Base-by-base conservation (phyloP, 2,797 vertebrate genomes). In the Clarias fuscus region DNA sequence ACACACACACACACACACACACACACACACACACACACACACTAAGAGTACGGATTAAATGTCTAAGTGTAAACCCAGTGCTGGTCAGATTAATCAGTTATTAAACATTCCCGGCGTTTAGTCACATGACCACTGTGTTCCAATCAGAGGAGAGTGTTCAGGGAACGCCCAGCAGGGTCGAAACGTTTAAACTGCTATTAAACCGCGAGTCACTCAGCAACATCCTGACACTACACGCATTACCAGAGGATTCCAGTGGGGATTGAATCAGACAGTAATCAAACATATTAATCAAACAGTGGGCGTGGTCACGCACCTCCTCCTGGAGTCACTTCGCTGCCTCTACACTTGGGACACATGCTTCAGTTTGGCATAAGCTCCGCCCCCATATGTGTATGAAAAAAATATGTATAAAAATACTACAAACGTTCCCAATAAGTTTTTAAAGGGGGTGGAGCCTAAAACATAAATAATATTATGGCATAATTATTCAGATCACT, bases 1-100 rank as follows among this genome's bases (percentile, higher is more conserved):
- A 71, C 68, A 40, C 68, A 70, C 27, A 37, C 68, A 70, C 68
- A 71, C 7, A 37, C 67, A 37, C 67, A 33, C 70, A 30, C 30
- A 40, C 37, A 73, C 40, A n/a, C 71, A 73, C 71, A 73, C 70
- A 71, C 70, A 71, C 70, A 71, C 68, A 71, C 68, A 71, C 33
- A 71, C 68, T 40, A 33, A 18, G 1, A 33, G 27, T 17, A 40
- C 24, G 10, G 10, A 24, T 22, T 40, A 73, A 43, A n/a, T 14
- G 11, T 48, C 37, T 48, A 72, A 13, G 5, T 72, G 22, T 73
- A n/a, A 73, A 24, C 14, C 7, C 18, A 37, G 17, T 0, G 8
- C 22, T 71, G 68, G 68, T 71, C 3, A 71, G 10, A 71, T 71
- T 40, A 3, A 22, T 40, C 37, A 43, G 70, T 43, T 43, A 72